Conservation (phyloP, 2,797 vertebrate genomes). For the Telmatherina bonti region DNA sequence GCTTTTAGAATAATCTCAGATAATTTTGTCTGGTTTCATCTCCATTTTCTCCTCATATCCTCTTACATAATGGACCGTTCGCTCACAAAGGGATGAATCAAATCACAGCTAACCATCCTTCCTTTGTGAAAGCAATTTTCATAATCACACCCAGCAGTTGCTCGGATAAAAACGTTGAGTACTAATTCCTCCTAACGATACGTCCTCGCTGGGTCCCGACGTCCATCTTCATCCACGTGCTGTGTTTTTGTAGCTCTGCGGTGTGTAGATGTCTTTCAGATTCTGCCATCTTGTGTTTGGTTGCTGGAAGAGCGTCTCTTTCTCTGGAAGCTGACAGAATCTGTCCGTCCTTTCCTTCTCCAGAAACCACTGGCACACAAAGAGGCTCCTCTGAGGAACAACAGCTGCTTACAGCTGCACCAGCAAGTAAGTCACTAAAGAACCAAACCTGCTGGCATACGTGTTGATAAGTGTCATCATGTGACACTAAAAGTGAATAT, state of each 20-base stretch:
- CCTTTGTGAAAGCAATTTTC: conserved; percentile 13
- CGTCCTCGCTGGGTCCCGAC: background rate
- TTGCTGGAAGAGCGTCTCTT: background rate
- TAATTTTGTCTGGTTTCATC: conserved; percentile 18
- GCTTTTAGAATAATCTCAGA: conserved; percentile 29
- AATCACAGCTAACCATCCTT: background rate
- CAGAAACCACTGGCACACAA: conserved; percentile 85
- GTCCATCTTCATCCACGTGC: background rate
- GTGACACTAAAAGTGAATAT: background rate
- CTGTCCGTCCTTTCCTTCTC: conserved; percentile 54
- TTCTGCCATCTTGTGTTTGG: conserved; percentile 55
- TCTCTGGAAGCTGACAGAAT: conserved; percentile 56
- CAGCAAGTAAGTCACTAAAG: conserved; percentile 81
- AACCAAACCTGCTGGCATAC: too few species aligned
- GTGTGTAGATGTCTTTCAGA: conserved; percentile 21
- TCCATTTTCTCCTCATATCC: background rate
- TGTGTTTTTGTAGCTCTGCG: background rate
- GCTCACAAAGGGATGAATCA: conserved; percentile 19
- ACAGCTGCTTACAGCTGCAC: conserved; percentile 87
- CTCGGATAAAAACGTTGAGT: background rate
- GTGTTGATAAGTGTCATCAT: background rate
- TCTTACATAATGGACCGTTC: conserved; percentile 9
- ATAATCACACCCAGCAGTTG: conserved; percentile 6
- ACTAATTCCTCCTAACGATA: background rate
- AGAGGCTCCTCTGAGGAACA: conserved; percentile 83